A percentile compares a stretch with the other conserved stretches of the same genome.
Conservation (phyloP, 1,140 invertebrate genomes). For the Parapsyche elsis region DNA sequence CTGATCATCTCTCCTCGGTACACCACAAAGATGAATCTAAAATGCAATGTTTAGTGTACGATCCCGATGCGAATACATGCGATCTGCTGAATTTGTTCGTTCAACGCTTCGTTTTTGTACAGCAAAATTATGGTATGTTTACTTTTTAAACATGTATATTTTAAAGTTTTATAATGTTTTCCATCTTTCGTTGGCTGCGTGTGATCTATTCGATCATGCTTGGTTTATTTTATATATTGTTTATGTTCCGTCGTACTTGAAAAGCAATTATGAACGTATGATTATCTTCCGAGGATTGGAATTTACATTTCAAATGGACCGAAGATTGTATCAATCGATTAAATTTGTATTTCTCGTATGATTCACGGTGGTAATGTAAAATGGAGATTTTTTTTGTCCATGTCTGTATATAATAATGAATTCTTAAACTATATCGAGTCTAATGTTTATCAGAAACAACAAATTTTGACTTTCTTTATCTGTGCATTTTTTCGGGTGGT, state of each 20-base stretch:
- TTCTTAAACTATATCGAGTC: no score
- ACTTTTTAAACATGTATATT: neutral
- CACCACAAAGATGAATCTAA: constrained; percentile 68
- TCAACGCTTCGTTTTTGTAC: constrained; percentile 92
- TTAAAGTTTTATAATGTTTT: no score
- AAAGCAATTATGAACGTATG: neutral
- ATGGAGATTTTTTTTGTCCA: no score
- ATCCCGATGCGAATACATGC: constrained; percentile 84
- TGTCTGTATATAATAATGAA: no score
- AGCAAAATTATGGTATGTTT: constrained; percentile 79
- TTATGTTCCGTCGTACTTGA: neutral
- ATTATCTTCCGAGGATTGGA: no score
- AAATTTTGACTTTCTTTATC: no score
- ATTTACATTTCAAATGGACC: no score
- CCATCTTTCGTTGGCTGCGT: neutral
- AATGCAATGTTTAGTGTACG: constrained; percentile 81
- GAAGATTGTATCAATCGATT: no score
- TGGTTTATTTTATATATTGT: neutral
- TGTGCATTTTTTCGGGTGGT: no score
- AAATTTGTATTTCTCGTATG: no score
- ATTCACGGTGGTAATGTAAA: no score
- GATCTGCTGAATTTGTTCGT: constrained; percentile 91
- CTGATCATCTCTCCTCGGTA: constrained; percentile 79
- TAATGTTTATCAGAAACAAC: no score
- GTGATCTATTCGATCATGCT: neutral